These are phyloP conservation scores for Chelonoidis abingdonii DNA, from an alignment of 2,113 vertebrate genomes.

Conservation along the genomic window DNA sequence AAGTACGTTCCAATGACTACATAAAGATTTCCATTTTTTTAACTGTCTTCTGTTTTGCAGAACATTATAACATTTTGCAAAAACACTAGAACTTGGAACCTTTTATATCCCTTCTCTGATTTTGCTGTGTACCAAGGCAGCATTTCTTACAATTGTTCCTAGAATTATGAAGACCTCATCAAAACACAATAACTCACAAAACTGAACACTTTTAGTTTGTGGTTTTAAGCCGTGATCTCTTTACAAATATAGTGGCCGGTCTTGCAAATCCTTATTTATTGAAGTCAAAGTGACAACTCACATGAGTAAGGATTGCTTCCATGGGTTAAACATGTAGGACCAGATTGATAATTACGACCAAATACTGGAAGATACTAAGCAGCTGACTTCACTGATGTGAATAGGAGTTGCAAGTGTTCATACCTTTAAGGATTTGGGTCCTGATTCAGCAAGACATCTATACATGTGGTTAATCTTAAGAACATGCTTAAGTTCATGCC, in stretches of 20 bases:
- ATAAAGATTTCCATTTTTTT: not conserved
- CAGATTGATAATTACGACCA: not conserved
- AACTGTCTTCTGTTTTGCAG: not conserved
- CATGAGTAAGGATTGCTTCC: not conserved
- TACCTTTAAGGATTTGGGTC: not conserved
- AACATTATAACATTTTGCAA: not conserved
- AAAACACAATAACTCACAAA: not conserved
- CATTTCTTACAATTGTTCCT: not conserved
- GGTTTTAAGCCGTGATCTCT: conserved; percentile 2
- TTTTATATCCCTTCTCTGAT: not conserved
- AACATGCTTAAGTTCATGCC: not conserved
- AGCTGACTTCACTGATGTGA: not conserved
- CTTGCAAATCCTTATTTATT: not conserved
- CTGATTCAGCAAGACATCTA: conserved; percentile 3
- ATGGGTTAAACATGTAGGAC: not conserved
- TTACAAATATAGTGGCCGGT: not conserved
- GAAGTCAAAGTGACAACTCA: not conserved
- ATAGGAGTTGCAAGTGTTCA: not conserved
- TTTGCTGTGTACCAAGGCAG: not conserved
- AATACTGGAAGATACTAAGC: not conserved
- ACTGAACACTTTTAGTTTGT: not conserved
- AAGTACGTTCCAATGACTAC: not conserved
- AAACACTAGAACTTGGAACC: not conserved
- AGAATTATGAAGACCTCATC: not conserved
- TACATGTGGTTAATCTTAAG: not conserved